A percentile compares a stretch with the other conserved stretches of the same genome.
Evolutionary conservation across 2,797 vertebrate genomes (phyloP).

Genomic region (Sebastolobus alascanus): DNA sequence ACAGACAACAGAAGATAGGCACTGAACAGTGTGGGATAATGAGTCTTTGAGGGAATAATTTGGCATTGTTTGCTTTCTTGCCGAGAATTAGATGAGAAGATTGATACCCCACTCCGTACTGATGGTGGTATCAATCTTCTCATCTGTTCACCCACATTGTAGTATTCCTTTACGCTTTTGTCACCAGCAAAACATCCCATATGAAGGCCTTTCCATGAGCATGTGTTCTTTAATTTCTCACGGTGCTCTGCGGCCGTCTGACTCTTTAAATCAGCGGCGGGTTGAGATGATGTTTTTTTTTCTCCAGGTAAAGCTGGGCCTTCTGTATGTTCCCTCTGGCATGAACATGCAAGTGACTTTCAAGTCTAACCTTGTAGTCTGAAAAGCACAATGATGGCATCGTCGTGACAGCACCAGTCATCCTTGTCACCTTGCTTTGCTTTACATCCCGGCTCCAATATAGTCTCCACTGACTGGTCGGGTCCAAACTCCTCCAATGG

Average conservation of each 20-base stretch:
- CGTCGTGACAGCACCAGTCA: conserved; percentile 55
- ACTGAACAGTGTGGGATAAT: conserved; percentile 31
- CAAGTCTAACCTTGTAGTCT: conserved; percentile 41
- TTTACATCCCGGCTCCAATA: conserved; percentile 28
- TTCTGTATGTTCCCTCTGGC: conserved; percentile 32
- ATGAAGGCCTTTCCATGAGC: not conserved
- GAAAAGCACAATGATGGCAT: conserved; percentile 49
- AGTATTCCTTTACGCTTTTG: not conserved
- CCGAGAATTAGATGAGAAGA: not conserved
- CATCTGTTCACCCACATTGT: too few relatives aligned
- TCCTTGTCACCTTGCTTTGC: conserved; percentile 55
- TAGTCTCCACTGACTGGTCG: conserved; percentile 39
- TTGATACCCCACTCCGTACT: not conserved
- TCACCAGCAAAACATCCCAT: not conserved
- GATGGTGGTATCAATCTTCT: not conserved
- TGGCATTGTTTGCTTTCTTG: conserved; percentile 8
- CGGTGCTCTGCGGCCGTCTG: too few relatives aligned
- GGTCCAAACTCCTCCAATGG: conserved; percentile 29
- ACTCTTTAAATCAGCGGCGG: not conserved
- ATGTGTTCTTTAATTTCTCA: too few relatives aligned
- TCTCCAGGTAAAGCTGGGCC: not conserved
- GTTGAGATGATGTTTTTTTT: conserved; percentile 1
- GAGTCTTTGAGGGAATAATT: not conserved
- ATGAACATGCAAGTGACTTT: conserved; percentile 44
- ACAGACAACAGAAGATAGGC: conserved; percentile 35